Conservation (phyloP, 2,888 invertebrate species). For the Nomada lathburiana region DNA sequence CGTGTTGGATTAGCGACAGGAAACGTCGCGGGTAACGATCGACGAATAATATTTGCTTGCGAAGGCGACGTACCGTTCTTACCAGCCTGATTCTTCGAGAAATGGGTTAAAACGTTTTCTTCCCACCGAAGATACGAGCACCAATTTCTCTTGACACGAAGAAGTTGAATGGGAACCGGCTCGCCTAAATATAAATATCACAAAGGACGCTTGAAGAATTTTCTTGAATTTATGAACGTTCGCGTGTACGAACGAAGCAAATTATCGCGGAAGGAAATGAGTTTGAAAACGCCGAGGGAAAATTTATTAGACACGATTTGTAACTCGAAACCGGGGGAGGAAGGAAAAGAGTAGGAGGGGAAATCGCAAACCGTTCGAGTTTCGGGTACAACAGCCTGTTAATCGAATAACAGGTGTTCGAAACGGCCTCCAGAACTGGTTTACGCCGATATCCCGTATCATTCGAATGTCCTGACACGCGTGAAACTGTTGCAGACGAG, state of each 20-base stretch:
- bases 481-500: neutral
- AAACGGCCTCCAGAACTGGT: constrained; percentile 13
- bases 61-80: neutral
- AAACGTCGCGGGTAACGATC: constrained; percentile 10
- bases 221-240: neutral
- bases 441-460: constrained; percentile 10
- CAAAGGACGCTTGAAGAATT: neutral
- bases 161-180: neutral
- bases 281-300: neutral
- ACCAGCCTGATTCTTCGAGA: neutral
- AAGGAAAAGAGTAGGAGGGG: neutral
- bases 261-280: neutral
- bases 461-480: neutral
- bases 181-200: neutral
- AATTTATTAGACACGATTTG: neutral
- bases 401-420: constrained; percentile 31
- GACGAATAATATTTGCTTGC: neutral
- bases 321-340: neutral
- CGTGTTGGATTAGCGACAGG: neutral
- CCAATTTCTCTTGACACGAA: neutral
- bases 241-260: neutral
- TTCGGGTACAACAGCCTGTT: constrained; percentile 12
- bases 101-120: neutral
- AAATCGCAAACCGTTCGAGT: constrained; percentile 8
- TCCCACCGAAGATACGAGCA: neutral